Evolutionary conservation across 2,797 vertebrate genomes (phyloP).

Genomic region (Halcyon badia): DNA sequence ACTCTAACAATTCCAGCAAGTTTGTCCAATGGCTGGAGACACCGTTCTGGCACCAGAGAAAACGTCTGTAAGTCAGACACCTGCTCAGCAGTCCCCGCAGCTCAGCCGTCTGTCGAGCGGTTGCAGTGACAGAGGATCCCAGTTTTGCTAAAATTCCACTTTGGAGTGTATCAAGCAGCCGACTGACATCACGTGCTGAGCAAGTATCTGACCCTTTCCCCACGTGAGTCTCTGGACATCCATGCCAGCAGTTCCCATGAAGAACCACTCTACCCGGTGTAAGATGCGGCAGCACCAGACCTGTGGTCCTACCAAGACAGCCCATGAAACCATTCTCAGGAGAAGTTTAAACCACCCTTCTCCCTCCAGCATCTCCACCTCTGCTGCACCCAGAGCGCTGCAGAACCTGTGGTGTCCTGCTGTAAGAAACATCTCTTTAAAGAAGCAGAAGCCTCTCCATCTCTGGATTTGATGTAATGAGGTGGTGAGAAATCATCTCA

Average conservation of each 20-base stretch:
- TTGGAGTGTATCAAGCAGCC: fast-evolving
- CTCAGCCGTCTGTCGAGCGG: not conserved
- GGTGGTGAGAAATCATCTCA: not conserved
- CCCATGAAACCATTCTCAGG: not conserved
- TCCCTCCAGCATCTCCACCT: not conserved
- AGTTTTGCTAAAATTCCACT: not conserved
- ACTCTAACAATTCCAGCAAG: not conserved
- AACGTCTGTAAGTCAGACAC: not conserved
- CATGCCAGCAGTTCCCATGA: not conserved
- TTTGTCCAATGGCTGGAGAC: not conserved
- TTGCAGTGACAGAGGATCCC: not conserved
- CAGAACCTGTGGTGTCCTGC: not conserved
- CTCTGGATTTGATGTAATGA: fast-evolving
- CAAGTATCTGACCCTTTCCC: not conserved
- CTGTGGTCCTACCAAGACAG: fast-evolving
- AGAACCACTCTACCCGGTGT: not conserved
- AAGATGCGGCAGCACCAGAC: not conserved
- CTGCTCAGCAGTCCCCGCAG: not conserved
- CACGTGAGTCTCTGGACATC: fast-evolving
- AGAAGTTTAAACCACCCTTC: fast-evolving
- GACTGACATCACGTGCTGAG: not conserved
- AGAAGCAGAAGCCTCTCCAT: not conserved
- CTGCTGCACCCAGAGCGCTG: not conserved
- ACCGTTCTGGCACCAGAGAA: not conserved
- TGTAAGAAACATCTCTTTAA: not conserved